A percentile compares a stretch with the other conserved stretches of the same genome.
Evolutionary conservation across 1,140 invertebrate genomes (phyloP).

Genomic region (Lasioglossum albipes): DNA sequence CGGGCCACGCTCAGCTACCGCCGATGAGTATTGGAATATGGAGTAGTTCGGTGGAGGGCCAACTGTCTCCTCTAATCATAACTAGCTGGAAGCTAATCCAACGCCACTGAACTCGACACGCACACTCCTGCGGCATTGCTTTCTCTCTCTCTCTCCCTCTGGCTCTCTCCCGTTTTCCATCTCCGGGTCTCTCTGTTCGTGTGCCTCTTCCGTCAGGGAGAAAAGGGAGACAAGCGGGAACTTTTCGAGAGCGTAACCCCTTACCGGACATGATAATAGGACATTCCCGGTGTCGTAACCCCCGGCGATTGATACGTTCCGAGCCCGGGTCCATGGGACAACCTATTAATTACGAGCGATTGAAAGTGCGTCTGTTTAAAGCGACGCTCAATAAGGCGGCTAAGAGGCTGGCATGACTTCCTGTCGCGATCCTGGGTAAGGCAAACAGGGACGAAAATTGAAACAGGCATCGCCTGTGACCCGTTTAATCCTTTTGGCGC

Average conservation of each 20-base stretch:
- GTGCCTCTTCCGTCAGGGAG: no score
- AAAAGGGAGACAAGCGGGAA: not conserved
- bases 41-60: constrained; percentile 64
- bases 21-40: constrained; percentile 60
- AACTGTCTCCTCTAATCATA: constrained; percentile 79
- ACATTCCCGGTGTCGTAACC: not conserved
- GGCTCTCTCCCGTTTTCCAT: no score
- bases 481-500: no score
- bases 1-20: constrained; percentile 18
- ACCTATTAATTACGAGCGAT: constrained; percentile 43
- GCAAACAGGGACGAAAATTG: no score
- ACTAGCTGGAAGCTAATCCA: constrained; percentile 72
- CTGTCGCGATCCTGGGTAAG: no score
- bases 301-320: constrained; percentile 23
- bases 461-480: no score
- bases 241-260: constrained; percentile 23
- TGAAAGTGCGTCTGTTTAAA: constrained; percentile 32
- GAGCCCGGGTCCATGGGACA: not conserved
- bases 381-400: constrained; percentile 3
- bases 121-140: constrained; percentile 13
- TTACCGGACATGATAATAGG: constrained; percentile 13
- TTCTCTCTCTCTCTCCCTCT: no score
- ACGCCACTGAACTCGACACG: constrained; percentile 43
- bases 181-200: no score
- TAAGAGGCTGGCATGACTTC: not conserved